Conservation (phyloP, 2,888 invertebrate genomes). For the Cyclophora albipunctata region DNA sequence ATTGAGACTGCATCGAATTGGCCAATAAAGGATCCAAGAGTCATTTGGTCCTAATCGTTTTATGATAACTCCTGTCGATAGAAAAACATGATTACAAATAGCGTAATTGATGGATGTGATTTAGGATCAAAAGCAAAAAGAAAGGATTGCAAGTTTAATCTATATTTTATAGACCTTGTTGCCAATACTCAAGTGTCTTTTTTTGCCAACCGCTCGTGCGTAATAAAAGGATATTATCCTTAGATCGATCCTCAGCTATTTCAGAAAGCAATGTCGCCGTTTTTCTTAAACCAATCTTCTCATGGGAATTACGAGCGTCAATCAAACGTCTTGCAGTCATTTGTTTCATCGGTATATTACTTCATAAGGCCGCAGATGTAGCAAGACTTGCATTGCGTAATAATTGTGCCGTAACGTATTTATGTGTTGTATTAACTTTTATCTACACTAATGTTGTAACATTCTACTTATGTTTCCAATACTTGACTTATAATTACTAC, state of each 20-base stretch:
- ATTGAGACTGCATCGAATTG: not conserved
- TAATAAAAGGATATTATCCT: constrained; percentile 25
- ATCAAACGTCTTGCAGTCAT: constrained; percentile 12
- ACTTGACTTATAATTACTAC: too few relatives aligned
- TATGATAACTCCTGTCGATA: constrained; percentile 1
- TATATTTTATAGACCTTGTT: constrained; percentile 23
- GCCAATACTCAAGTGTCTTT: constrained; percentile 27
- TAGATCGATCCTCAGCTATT: constrained; percentile 5
- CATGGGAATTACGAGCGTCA: constrained; percentile 16
- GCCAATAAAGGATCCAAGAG: not conserved
- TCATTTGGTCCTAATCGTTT: constrained; percentile 6
- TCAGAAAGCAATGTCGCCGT: not conserved
- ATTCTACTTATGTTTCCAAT: too few relatives aligned
- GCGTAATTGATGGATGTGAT: constrained; percentile 31
- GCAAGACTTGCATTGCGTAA: constrained; percentile 13
- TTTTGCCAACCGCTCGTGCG: constrained; percentile 37
- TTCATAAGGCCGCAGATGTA: not conserved
- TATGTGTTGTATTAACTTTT: constrained; percentile 5
- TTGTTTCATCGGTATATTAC: constrained; percentile 3
- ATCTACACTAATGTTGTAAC: too few relatives aligned
- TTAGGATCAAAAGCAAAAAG: constrained; percentile 23
- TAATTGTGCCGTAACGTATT: constrained; percentile 19
- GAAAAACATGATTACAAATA: constrained; percentile 17
- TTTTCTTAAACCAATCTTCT: constrained; percentile 16
- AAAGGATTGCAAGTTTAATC: constrained; percentile 27